Conservation (phyloP, 2,797 vertebrate species). For the Amphiprion clarkii region DNA sequence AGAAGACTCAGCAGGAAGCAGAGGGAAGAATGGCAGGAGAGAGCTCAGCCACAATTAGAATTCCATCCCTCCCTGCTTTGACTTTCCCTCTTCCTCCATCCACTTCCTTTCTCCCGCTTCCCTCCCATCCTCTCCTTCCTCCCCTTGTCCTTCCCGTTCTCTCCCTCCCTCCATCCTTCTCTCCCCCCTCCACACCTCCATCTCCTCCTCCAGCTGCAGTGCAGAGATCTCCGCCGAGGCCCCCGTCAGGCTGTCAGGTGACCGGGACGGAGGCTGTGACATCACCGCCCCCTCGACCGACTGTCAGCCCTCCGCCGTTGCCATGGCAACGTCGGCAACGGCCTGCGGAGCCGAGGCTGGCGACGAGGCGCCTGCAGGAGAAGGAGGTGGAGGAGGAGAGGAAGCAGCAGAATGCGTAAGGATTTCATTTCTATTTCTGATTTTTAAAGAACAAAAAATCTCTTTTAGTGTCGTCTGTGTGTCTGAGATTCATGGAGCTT, state of each 20-base stretch:
- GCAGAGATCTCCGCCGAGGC: constrained; percentile 87
- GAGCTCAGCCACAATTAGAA: constrained; percentile 68
- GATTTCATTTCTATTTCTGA: constrained; percentile 45
- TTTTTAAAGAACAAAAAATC: neutral
- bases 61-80: constrained; percentile 17
- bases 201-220: constrained; percentile 88
- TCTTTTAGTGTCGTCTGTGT: neutral
- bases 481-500: neutral
- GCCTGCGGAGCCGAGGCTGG: constrained; percentile 85
- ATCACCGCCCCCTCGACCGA: constrained; percentile 79
- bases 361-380: constrained; percentile 76
- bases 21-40: constrained; percentile 9
- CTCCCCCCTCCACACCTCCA: too few relatives aligned
- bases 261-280: constrained; percentile 85
- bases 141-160: too few relatives aligned
- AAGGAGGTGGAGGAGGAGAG: constrained; percentile 67
- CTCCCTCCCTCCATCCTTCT: too few relatives aligned
- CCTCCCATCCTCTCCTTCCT: too few relatives aligned
- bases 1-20: constrained; percentile 33
- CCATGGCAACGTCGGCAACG: constrained; percentile 86
- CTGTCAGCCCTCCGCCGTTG: constrained; percentile 85
- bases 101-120: too few relatives aligned
- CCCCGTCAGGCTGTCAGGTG: constrained; percentile 86
- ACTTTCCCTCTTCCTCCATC: constrained; percentile 1
- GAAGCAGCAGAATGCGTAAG: constrained; percentile 87